phyloP scores from a whole-genome alignment of 2,888 invertebrate species.

The Mesorhabditis belari region DNA sequence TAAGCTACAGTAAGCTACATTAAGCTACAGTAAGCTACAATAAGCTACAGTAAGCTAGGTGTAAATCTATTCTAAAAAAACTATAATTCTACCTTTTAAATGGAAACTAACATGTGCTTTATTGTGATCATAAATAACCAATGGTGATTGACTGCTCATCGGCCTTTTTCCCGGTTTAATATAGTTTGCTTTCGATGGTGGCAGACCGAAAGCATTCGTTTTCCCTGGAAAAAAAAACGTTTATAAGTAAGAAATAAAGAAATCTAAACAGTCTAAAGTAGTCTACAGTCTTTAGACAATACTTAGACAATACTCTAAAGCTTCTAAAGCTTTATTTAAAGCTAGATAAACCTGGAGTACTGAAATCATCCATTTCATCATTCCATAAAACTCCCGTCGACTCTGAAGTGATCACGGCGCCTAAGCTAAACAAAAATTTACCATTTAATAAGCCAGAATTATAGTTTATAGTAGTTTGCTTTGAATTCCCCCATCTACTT shows the following conservation, averaged over 20 bases:
- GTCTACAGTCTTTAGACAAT: not conserved
- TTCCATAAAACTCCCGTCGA: slow-evolving; percentile 83
- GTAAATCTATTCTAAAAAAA: too few species aligned
- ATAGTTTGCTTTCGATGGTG: slow-evolving; percentile 75
- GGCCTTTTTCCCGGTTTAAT: slow-evolving; percentile 75
- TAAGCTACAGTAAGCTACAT: too few species aligned
- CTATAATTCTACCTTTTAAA: slow-evolving; percentile 65
- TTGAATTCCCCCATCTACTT: slow-evolving; percentile 53
- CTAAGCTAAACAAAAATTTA: slow-evolving; percentile 66
- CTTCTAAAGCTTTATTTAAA: slow-evolving; percentile 70
- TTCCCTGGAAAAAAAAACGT: too few species aligned
- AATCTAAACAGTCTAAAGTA: not conserved
- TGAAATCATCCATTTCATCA: slow-evolving; percentile 86
- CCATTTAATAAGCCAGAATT: not conserved
- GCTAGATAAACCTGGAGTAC: slow-evolving; percentile 65
- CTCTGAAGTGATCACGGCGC: slow-evolving; percentile 68
- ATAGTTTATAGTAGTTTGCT: not conserved
- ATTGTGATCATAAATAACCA: slow-evolving; percentile 71
- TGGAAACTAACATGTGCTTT: slow-evolving; percentile 84
- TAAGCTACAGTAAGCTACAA: too few species aligned
- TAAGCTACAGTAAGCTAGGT: too few species aligned
- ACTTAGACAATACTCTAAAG: too few species aligned
- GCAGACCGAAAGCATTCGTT: slow-evolving; percentile 54
- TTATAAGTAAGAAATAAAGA: too few species aligned
- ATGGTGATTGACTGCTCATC: slow-evolving; percentile 81